These are phyloP conservation scores for Ypsolopha sequella DNA, from an alignment of 2,888 invertebrate genomes.

Conservation along the genomic window DNA sequence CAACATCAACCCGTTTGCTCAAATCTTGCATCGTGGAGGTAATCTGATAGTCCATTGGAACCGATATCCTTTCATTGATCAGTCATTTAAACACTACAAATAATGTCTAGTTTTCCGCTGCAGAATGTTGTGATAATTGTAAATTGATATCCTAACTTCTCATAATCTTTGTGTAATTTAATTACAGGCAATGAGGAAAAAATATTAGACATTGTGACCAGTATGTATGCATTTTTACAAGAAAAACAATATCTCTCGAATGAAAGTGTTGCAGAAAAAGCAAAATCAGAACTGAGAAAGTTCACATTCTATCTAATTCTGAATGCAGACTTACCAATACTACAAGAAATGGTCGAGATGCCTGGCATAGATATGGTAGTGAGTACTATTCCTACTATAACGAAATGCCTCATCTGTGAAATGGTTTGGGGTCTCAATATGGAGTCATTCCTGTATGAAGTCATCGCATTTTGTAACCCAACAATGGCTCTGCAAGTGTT, in stretches of 20 bases:
- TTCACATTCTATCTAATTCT: constrained; percentile 45
- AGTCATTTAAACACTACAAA: too few relatives aligned
- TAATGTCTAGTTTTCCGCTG: neutral
- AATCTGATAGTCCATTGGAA: constrained; percentile 12
- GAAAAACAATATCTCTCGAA: constrained; percentile 27
- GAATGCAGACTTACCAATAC: constrained; percentile 39
- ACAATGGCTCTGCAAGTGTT: constrained; percentile 40
- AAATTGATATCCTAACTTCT: too few relatives aligned
- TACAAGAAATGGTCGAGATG: constrained; percentile 36
- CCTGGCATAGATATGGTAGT: constrained; percentile 41
- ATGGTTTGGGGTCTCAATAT: constrained; percentile 45
- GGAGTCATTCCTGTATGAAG: constrained; percentile 41
- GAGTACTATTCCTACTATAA: constrained; percentile 44
- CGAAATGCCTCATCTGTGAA: constrained; percentile 49
- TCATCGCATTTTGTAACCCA: constrained; percentile 37
- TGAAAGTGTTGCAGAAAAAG: constrained; percentile 20
- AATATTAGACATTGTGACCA: constrained; percentile 30
- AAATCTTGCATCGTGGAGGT: constrained; percentile 47
- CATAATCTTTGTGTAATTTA: neutral
- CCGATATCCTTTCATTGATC: too few relatives aligned
- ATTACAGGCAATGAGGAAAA: constrained; percentile 53
- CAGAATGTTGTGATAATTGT: neutral
- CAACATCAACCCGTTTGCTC: constrained; percentile 36
- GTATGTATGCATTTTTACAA: constrained; percentile 29
- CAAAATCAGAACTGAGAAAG: constrained; percentile 26